Percentiles rank a stretch among this genome's conserved stretches.
Evolutionary conservation across 2,113 vertebrate species (phyloP).

Genomic region (Pyxicephalus adspersus): DNA sequence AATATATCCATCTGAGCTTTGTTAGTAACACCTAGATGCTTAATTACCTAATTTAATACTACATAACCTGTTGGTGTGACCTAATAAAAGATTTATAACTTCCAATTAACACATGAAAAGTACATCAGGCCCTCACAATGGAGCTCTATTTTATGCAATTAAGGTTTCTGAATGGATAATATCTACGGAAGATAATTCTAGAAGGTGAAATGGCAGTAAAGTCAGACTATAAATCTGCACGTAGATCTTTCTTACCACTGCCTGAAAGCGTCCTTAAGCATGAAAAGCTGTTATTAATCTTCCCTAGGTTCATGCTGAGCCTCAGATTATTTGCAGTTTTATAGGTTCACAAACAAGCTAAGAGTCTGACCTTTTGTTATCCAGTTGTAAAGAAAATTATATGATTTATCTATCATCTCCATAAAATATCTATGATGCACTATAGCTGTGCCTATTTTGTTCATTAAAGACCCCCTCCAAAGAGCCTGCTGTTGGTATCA

Average conservation of each 20-base stretch:
- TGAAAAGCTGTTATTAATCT: constrained; percentile 54
- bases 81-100: too few relatives aligned
- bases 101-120: too few relatives aligned
- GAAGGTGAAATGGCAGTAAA: not conserved
- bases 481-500: constrained; percentile 11
- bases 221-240: not conserved
- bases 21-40: too few relatives aligned
- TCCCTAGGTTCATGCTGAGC: constrained; percentile 29
- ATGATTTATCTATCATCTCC: constrained; percentile 29
- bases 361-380: constrained; percentile 45
- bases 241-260: not conserved
- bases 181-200: not conserved
- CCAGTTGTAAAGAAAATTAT: constrained; percentile 47
- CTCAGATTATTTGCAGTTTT: constrained; percentile 38
- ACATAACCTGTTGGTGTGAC: too few relatives aligned
- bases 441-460: not conserved
- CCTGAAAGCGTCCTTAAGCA: constrained; percentile 48
- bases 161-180: too few relatives aligned
- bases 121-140: too few relatives aligned
- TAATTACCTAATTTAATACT: too few relatives aligned
- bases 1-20: too few relatives aligned
- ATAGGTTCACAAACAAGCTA: constrained; percentile 42
- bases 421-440: constrained; percentile 17
- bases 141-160: too few relatives aligned
- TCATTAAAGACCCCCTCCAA: constrained; percentile 35